phyloP scores from a whole-genome alignment of 1,140 invertebrate species.

The Nomia melanderi region DNA sequence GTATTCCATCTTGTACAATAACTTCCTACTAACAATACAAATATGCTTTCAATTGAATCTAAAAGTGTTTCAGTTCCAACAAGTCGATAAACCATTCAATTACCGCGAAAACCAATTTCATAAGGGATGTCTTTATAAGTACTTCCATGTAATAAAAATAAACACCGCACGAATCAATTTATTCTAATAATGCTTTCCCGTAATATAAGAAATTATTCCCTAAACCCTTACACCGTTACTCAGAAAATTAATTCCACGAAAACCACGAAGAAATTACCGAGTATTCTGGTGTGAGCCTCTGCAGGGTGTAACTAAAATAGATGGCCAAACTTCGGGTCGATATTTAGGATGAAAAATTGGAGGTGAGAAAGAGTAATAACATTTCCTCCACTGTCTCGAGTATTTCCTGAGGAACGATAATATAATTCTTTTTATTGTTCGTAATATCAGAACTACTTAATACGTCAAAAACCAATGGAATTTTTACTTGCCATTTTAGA shows the following conservation, averaged over 20 bases:
- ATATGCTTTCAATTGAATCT: too few relatives aligned
- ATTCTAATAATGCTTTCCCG: background rate
- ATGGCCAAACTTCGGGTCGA: background rate
- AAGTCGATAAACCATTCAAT: background rate
- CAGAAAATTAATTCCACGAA: conserved; percentile 2
- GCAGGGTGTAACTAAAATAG: background rate
- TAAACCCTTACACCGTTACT: background rate
- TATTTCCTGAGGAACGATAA: too few relatives aligned
- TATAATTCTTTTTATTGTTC: too few relatives aligned
- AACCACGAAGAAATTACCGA: conserved; percentile 11
- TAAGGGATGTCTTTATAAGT: background rate
- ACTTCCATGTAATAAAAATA: background rate
- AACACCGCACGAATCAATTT: background rate
- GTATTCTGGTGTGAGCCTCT: conserved; percentile 1
- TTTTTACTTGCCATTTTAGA: too few relatives aligned
- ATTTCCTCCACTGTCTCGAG: too few relatives aligned
- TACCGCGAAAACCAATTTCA: background rate
- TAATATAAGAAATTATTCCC: background rate
- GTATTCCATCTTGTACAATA: too few relatives aligned
- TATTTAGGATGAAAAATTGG: too few relatives aligned
- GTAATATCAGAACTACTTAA: too few relatives aligned
- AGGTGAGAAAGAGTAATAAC: too few relatives aligned
- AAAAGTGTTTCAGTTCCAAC: background rate
- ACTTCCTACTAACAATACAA: too few relatives aligned
- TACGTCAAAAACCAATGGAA: too few relatives aligned